These are phyloP conservation scores for Pterophyllum scalare DNA, from an alignment of 2,113 vertebrate species.

Conservation along the genomic window DNA sequence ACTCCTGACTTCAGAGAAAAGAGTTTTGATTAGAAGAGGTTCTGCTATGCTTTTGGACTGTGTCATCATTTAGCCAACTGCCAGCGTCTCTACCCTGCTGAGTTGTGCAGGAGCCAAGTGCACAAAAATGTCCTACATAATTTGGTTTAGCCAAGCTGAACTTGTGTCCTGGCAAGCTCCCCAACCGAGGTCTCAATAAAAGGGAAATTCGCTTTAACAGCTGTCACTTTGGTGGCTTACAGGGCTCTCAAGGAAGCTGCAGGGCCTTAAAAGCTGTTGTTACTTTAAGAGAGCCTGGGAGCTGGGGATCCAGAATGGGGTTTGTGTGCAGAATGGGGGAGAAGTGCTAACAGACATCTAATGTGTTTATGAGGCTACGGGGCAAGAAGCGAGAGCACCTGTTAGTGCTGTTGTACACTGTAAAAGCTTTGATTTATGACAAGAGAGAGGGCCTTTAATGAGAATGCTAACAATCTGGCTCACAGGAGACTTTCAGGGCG, in stretches of 20 bases:
- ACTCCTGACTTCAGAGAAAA: conserved; percentile 38
- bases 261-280: conserved; percentile 66
- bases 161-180: conserved; percentile 63
- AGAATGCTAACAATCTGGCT: conserved; percentile 79
- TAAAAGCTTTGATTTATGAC: conserved; percentile 80
- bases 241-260: conserved; percentile 69
- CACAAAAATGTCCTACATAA: conserved; percentile 65
- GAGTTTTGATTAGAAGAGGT: conserved; percentile 48
- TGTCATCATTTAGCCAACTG: conserved; percentile 66
- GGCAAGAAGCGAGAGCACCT: conserved; percentile 65
- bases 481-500: conserved; percentile 75
- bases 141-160: conserved; percentile 71
- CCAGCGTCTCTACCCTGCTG: conserved; percentile 49
- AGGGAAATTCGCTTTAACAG: conserved; percentile 75
- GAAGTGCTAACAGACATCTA: conserved; percentile 61
- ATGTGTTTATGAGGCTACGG: conserved; percentile 72
- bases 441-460: conserved; percentile 79
- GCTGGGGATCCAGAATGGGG: conserved; percentile 40
- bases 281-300: conserved; percentile 64
- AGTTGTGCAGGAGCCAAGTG: conserved; percentile 65
- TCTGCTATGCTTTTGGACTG: conserved; percentile 38
- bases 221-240: conserved; percentile 74
- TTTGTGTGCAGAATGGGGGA: not conserved
- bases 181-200: conserved; percentile 71
- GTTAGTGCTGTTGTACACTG: conserved; percentile 70